phyloP scores from a whole-genome alignment of 2,113 vertebrate genomes.

The Istiophorus platypterus region DNA sequence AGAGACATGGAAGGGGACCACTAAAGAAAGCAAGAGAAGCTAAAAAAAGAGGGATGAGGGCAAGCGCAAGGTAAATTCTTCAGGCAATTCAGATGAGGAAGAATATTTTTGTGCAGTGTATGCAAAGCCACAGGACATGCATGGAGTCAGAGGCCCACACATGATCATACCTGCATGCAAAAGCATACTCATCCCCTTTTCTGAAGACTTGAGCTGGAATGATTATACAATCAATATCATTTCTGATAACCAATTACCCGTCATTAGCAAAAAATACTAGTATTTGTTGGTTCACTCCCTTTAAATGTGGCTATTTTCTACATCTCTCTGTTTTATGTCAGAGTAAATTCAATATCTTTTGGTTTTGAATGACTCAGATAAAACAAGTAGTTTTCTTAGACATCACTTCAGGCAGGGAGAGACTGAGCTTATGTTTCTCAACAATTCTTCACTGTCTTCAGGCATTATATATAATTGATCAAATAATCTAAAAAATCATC shows the following conservation, averaged over 20 bases:
- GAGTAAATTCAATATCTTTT: background rate
- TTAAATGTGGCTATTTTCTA: background rate
- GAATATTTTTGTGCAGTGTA: background rate
- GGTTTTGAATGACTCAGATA: background rate
- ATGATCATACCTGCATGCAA: background rate
- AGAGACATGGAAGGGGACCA: constrained; percentile 56
- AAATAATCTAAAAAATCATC: background rate
- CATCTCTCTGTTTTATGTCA: background rate
- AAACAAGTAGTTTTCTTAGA: background rate
- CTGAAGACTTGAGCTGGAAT: background rate
- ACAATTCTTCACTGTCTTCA: background rate
- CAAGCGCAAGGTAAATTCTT: constrained; percentile 43
- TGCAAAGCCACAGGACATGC: background rate
- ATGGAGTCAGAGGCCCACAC: background rate
- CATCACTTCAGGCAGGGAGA: background rate
- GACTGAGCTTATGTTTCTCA: background rate
- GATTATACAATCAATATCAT: background rate
- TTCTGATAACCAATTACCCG: background rate
- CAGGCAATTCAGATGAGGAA: constrained; percentile 9
- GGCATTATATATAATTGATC: background rate
- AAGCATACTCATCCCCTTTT: background rate
- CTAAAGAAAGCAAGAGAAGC: constrained; percentile 57
- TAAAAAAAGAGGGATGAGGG: constrained; percentile 53
- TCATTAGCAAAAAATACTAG: background rate
- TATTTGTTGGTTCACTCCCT: background rate